Evolutionary conservation across 2,797 vertebrate genomes (phyloP), one percentile per base, ranked within the genome.

Genomic region (Alca torda): DNA sequence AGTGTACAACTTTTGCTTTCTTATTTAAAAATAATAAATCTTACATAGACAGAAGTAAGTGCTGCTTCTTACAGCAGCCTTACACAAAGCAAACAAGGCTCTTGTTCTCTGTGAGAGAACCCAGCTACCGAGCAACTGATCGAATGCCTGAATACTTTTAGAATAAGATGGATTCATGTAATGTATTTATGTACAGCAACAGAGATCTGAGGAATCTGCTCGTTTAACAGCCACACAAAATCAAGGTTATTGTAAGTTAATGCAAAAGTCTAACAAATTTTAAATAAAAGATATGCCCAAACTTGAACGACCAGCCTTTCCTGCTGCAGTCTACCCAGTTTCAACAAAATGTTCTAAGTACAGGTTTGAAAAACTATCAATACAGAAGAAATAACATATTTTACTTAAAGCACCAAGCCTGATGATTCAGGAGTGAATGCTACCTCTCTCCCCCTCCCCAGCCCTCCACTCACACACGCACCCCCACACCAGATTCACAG

Each of bases 291-390:
- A 37, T 39, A 41, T 0, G 1, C 9, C 57, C 67, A 41, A 31
- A 63, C 76, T 56, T 54, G 21, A 76, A 41, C 3, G 2, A 23
- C 8, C n/a, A 73, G 51, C 37, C 75, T 85, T 48, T 57, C 15
- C 31, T 19, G 16, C 43, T 33, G 21, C 84, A 80, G 53, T 28
- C 74, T 81, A 61, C 67, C 19, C 53, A 9, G 50, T 48, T 63
- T 43, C 59, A 80, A 60, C 0, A 1, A 87, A 88, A 41, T 4
- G 4, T 26, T 93, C 33, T 19, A 39, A 20, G 9, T 3, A 25
- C 21, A 87, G 90, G 93, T 91, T 97, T 95, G 95, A 91, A 94
- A 97, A 97, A 91, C 41, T 14, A 59, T 14, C 70, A 53, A 45
- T 51, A 20, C n/a, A 93, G 89, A 67, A 90, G 24, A 95, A 90